A percentile compares a stretch with the other conserved stretches of the same genome.
Conservation (phyloP, 2,888 invertebrate species). For the Drepanosiphum platanoidis region DNA sequence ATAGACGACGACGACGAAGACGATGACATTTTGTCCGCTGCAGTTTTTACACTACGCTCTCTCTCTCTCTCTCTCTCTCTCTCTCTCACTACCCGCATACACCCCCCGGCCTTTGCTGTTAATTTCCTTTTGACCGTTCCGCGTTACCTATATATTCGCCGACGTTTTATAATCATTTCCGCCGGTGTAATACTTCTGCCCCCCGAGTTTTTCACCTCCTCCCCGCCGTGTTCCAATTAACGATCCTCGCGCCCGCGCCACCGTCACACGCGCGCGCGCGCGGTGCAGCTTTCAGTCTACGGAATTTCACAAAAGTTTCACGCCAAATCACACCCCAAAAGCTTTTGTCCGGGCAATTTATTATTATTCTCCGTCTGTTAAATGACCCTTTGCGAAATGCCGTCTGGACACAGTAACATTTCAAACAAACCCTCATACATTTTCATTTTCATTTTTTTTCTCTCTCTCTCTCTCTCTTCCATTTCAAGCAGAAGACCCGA, state of each 20-base stretch:
- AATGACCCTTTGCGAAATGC: constrained; percentile 58
- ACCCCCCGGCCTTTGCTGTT: no score
- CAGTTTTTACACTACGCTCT: neutral
- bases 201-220: neutral
- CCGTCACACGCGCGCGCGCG: neutral
- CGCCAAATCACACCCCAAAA: constrained; percentile 61
- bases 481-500: constrained; percentile 18
- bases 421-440: constrained; percentile 54
- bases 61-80: neutral
- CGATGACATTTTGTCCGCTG: constrained; percentile 10
- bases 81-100: no score
- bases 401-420: constrained; percentile 60
- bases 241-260: constrained; percentile 2
- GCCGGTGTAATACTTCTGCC: neutral
- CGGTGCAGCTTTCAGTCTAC: constrained; percentile 28
- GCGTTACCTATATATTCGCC: no score
- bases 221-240: constrained; percentile 44
- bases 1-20: no score
- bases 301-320: constrained; percentile 59
- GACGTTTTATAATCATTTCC: constrained; percentile 22
- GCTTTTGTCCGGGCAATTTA: constrained; percentile 58
- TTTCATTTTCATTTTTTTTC: constrained; percentile 45
- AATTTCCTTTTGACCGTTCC: constrained; percentile 26
- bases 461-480: neutral
- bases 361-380: constrained; percentile 60